Evolutionary conservation across 2,113 vertebrate genomes (phyloP).

Genomic region (Pseudolaguvia tuberculata): DNA sequence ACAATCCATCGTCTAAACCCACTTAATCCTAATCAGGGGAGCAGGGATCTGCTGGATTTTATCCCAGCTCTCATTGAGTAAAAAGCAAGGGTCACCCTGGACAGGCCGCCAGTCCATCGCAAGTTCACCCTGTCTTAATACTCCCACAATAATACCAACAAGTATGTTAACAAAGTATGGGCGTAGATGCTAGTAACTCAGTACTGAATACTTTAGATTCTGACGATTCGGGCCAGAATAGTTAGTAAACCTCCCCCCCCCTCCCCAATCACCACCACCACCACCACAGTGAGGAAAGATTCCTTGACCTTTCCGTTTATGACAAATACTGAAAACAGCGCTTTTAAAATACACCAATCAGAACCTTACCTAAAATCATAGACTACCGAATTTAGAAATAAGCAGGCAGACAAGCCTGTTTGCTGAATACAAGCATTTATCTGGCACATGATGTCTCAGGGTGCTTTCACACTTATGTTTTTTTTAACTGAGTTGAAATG

Average conservation of each 20-base stretch:
- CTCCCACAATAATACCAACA: neutral
- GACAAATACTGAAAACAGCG: slow-evolving; percentile 1
- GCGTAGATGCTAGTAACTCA: neutral
- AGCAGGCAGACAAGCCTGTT: neutral
- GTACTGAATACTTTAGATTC: neutral
- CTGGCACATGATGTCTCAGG: too few species aligned
- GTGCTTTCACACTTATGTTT: slow-evolving; percentile 8
- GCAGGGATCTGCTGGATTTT: too few species aligned
- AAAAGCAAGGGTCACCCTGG: too few species aligned
- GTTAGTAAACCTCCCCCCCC: too few species aligned
- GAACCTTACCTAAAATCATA: neutral
- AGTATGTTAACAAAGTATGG: slow-evolving; percentile 4
- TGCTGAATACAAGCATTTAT: neutral
- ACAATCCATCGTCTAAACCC: too few species aligned
- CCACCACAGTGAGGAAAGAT: too few species aligned
- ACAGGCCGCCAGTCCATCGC: too few species aligned
- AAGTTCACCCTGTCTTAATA: neutral
- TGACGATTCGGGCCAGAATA: slow-evolving; percentile 13
- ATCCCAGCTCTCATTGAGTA: too few species aligned
- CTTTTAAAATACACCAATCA: neutral
- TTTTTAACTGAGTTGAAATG: neutral
- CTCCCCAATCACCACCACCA: too few species aligned
- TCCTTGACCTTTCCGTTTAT: neutral
- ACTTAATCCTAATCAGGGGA: too few species aligned
- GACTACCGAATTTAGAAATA: neutral